Percentiles rank a stretch among this genome's conserved stretches.
phyloP scores from a whole-genome alignment of 2,888 invertebrate species.

The Thera britannica region DNA sequence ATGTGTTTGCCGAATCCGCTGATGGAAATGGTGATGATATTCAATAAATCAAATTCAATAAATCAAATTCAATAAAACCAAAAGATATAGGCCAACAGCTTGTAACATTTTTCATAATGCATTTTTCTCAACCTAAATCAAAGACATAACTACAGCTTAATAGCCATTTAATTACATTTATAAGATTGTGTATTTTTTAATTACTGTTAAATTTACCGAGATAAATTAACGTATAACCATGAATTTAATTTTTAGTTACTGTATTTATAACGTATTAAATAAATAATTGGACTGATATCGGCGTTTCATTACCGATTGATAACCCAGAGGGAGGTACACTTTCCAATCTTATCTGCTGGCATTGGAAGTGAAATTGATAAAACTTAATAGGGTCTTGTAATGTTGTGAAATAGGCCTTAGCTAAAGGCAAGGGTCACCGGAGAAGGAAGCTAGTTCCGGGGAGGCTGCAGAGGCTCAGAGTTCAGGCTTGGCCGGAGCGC shows the following conservation, averaged over 20 bases:
- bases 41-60: too few species aligned
- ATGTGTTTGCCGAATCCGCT: too few species aligned
- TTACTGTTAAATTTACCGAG: too few species aligned
- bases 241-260: constrained; percentile 38
- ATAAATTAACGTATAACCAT: constrained; percentile 14
- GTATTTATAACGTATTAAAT: constrained; percentile 53
- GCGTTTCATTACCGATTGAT: constrained; percentile 49
- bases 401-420: constrained; percentile 17
- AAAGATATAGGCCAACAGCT: too few species aligned
- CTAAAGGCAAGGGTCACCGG: constrained; percentile 28
- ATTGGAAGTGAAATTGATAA: constrained; percentile 39
- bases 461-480: constrained; percentile 33
- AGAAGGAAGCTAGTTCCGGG: constrained; percentile 57
- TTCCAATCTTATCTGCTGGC: constrained; percentile 38
- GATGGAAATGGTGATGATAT: too few species aligned
- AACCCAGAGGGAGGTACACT: constrained; percentile 34
- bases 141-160: too few species aligned
- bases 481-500: constrained; percentile 32
- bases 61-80: too few species aligned
- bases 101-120: too few species aligned
- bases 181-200: background rate
- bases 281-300: constrained; percentile 54
- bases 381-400: background rate
- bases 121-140: too few species aligned
- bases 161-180: too few species aligned